Conservation (phyloP, 2,113 vertebrate genomes). For the Lepus timidus region DNA sequence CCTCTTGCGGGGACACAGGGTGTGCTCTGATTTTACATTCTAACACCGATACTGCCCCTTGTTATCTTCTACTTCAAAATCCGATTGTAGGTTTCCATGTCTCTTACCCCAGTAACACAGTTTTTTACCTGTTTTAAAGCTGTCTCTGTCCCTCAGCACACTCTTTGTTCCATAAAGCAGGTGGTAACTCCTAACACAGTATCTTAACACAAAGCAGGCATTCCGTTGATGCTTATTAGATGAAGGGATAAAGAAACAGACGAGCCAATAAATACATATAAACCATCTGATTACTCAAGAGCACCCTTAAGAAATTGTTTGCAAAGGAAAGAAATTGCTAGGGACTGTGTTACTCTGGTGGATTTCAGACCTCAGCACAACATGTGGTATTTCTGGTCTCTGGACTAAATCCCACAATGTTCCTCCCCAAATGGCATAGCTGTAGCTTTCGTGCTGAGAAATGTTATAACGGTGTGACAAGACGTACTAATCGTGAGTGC, state of each 20-base stretch:
- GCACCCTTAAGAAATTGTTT: not conserved
- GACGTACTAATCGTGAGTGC: not conserved
- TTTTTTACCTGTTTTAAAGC: constrained; percentile 2
- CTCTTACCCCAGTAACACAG: not conserved
- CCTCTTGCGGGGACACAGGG: not conserved
- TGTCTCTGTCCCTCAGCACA: not conserved
- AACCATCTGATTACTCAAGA: not conserved
- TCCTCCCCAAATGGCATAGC: not conserved
- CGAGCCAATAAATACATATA: not conserved
- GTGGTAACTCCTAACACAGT: not conserved
- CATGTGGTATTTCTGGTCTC: not conserved
- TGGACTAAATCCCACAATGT: not conserved
- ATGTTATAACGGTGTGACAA: not conserved
- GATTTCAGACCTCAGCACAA: not conserved
- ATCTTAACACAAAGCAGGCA: not conserved
- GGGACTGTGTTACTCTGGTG: not conserved
- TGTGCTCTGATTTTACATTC: not conserved
- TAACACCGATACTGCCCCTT: not conserved
- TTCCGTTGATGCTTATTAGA: not conserved
- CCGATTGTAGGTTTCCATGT: not conserved
- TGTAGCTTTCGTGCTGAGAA: not conserved
- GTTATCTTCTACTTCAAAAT: constrained; percentile 29
- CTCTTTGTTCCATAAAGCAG: not conserved
- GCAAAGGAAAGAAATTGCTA: not conserved
- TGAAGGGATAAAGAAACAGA: not conserved